A percentile compares a stretch with the other conserved stretches of the same genome.
These are phyloP conservation scores for Rhinichthys osculus DNA, from an alignment of 2,797 vertebrate species.

Conservation along the genomic window DNA sequence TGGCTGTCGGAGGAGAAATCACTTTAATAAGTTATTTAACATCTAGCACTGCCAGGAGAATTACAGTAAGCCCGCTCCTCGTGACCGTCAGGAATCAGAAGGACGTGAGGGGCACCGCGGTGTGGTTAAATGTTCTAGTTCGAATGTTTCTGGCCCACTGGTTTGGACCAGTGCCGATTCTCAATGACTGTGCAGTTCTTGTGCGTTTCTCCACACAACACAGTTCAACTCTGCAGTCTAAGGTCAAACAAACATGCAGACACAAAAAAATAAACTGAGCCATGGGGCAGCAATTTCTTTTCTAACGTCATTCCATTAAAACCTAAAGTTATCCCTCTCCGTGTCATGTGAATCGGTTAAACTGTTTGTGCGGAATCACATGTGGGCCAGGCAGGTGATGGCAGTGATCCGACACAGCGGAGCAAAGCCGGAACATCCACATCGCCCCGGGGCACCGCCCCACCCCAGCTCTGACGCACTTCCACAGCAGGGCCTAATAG, in stretches of 20 bases:
- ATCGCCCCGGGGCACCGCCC: slow-evolving; percentile 47
- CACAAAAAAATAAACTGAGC: background rate
- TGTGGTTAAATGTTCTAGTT: slow-evolving; percentile 2
- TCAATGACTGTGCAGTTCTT: slow-evolving; percentile 38
- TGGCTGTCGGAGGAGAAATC: slow-evolving; percentile 60
- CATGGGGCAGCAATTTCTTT: slow-evolving; percentile 26
- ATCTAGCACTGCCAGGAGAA: slow-evolving; percentile 53
- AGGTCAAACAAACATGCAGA: slow-evolving; percentile 4
- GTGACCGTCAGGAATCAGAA: slow-evolving; percentile 51
- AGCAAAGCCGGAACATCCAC: slow-evolving; percentile 68
- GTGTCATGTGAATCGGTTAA: slow-evolving; percentile 70
- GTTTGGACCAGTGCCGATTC: slow-evolving; percentile 6
- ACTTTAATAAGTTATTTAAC: slow-evolving; percentile 70
- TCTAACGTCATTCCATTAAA: slow-evolving; percentile 5
- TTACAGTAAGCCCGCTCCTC: slow-evolving; percentile 49
- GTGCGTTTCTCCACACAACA: background rate
- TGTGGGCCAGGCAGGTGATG: slow-evolving; percentile 78
- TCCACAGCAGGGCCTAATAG: slow-evolving; percentile 15
- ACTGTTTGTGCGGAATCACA: slow-evolving; percentile 79
- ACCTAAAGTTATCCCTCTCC: background rate
- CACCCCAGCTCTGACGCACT: slow-evolving; percentile 29
- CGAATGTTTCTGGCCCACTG: slow-evolving; percentile 6
- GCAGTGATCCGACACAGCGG: slow-evolving; percentile 73
- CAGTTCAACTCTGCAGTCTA: background rate
- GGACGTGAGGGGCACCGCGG: background rate